Conservation (phyloP, 2,797 vertebrate genomes). For the Eulemur mongoz region DNA sequence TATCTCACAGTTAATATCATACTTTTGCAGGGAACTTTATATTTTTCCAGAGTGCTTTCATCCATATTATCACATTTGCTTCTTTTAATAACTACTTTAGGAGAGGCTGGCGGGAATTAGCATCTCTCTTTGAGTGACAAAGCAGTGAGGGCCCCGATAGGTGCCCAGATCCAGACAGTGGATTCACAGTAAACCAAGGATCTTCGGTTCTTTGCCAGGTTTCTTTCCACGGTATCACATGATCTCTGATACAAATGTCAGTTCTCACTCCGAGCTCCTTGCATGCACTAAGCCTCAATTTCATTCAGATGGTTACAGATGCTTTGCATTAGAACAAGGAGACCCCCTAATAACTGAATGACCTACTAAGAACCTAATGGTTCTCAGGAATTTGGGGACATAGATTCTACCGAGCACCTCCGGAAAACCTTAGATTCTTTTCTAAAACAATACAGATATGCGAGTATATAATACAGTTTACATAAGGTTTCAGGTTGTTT, state of each 20-base stretch:
- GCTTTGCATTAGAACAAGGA: not conserved
- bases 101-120: constrained; percentile 25
- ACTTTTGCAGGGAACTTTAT: constrained; percentile 52
- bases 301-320: not conserved
- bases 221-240: not conserved
- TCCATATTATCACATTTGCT: constrained; percentile 42
- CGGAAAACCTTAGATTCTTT: not conserved
- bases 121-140: constrained; percentile 39
- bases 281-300: not conserved
- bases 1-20: constrained; percentile 68
- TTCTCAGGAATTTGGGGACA: not conserved
- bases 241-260: not conserved
- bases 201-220: not conserved
- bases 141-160: too few species aligned
- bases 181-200: not conserved
- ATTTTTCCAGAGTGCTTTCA: constrained; percentile 48
- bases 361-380: not conserved
- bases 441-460: not conserved
- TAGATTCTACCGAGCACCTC: not conserved
- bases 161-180: not conserved
- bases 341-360: not conserved
- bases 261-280: not conserved
- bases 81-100: constrained; percentile 54
- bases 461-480: not conserved
- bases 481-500: not conserved